Evolutionary conservation across 2,888 invertebrate genomes (phyloP).

Genomic region (Panzeria rudis): DNA sequence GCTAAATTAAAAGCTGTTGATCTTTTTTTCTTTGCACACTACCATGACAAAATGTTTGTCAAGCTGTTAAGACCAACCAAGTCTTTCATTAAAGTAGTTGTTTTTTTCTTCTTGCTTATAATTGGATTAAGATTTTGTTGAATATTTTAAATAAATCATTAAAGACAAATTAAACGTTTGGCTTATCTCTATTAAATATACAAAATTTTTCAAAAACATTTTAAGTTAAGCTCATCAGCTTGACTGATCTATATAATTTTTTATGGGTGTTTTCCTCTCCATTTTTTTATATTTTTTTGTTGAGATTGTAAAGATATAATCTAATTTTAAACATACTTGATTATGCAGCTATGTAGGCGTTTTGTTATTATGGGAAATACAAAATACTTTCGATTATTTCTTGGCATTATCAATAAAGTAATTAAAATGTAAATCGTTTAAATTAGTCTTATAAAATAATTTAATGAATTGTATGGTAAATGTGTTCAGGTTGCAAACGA

Average conservation of each 20-base stretch:
- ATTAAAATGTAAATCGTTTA: background rate
- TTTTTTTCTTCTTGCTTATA: background rate
- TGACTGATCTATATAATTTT: conserved; percentile 3
- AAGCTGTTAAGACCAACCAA: background rate
- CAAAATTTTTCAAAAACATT: background rate
- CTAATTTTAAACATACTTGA: background rate
- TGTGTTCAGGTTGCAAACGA: background rate
- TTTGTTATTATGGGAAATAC: conserved; percentile 33
- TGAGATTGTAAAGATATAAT: conserved; percentile 30
- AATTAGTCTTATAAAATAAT: conserved; percentile 8
- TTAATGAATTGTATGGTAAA: background rate
- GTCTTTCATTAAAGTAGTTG: background rate
- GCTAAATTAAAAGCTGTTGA: background rate
- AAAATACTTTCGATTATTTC: conserved; percentile 8
- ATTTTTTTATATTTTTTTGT: no score
- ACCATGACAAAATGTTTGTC: conserved; percentile 24
- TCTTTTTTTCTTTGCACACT: background rate
- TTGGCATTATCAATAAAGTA: background rate
- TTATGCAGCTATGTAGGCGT: conserved; percentile 31
- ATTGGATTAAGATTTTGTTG: conserved; percentile 41
- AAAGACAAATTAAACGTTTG: conserved; percentile 29
- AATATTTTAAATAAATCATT: conserved; percentile 30
- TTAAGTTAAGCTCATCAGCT: conserved; percentile 25
- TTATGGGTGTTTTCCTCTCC: background rate
- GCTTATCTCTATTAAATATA: conserved; percentile 16